Conservation (phyloP, 2,113 vertebrate genomes). For the Pluvianellus socialis region DNA sequence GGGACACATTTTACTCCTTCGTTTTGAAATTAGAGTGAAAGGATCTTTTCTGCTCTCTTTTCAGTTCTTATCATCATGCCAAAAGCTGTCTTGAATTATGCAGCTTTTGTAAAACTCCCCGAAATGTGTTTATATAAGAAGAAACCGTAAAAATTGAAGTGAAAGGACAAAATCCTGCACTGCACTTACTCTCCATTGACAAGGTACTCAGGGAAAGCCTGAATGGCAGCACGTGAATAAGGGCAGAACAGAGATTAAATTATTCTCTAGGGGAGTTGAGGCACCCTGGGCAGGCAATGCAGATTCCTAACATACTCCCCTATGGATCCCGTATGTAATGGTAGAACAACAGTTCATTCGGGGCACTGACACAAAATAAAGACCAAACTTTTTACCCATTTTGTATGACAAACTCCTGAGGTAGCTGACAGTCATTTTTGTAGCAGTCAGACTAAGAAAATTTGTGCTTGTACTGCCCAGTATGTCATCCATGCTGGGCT, state of each 20-base stretch:
- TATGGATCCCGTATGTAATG: background rate
- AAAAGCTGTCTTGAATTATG: constrained; percentile 53
- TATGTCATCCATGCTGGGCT: background rate
- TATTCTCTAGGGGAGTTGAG: background rate
- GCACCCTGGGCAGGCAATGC: background rate
- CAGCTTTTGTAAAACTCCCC: constrained; percentile 41
- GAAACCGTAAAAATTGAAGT: constrained; percentile 41
- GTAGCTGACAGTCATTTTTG: background rate
- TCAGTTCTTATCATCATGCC: constrained; percentile 23
- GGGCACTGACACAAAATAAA: background rate
- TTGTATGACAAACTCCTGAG: background rate
- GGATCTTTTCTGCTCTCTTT: constrained; percentile 23
- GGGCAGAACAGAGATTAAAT: constrained; percentile 3
- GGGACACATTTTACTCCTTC: background rate
- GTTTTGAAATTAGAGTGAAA: constrained; percentile 13
- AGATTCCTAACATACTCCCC: background rate
- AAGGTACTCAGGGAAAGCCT: background rate
- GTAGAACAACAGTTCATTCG: background rate
- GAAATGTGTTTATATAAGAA: constrained; percentile 45
- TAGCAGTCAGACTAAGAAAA: background rate
- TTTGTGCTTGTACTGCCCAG: background rate
- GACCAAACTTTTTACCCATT: background rate
- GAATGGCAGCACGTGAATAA: constrained; percentile 28
- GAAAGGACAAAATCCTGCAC: constrained; percentile 28
- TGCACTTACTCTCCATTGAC: constrained; percentile 9